A percentile compares a stretch with the other conserved stretches of the same genome.
phyloP scores from a whole-genome alignment of 2,888 invertebrate species.

The Callyntrura sp. region DNA sequence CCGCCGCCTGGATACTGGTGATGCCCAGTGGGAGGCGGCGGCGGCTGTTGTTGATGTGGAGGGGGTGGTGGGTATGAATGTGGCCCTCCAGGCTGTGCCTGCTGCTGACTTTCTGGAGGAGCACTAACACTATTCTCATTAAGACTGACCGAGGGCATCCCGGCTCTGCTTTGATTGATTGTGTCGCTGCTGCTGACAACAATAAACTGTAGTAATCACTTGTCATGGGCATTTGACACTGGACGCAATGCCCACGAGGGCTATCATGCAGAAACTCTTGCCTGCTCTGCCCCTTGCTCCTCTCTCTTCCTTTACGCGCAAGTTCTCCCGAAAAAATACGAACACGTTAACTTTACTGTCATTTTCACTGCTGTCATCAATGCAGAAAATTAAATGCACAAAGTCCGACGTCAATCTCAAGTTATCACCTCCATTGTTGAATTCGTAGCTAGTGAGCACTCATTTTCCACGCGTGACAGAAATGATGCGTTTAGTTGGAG shows the following conservation, averaged over 20 bases:
- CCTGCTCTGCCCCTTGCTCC: slow-evolving; percentile 33
- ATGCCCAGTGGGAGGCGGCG: slow-evolving; percentile 78
- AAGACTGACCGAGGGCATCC: slow-evolving; percentile 80
- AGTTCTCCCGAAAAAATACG: slow-evolving; percentile 58
- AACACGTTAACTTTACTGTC: slow-evolving; percentile 33
- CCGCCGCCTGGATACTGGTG: slow-evolving; percentile 79
- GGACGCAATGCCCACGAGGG: slow-evolving; percentile 70
- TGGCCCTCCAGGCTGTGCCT: slow-evolving; percentile 75
- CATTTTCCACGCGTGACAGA: background rate
- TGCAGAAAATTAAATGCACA: background rate
- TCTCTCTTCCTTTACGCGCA: slow-evolving; percentile 16
- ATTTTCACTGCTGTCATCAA: slow-evolving; percentile 34
- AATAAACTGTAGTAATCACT: slow-evolving; percentile 67
- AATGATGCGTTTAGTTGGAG: background rate
- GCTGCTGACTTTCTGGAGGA: slow-evolving; percentile 75
- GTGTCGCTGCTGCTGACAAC: slow-evolving; percentile 75
- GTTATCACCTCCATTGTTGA: slow-evolving; percentile 38
- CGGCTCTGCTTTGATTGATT: slow-evolving; percentile 76
- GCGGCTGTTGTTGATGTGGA: slow-evolving; percentile 80
- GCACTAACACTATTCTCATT: slow-evolving; percentile 79
- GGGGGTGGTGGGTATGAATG: slow-evolving; percentile 75
- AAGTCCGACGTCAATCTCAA: background rate
- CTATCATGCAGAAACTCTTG: slow-evolving; percentile 72
- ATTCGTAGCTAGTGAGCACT: background rate
- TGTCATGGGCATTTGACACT: slow-evolving; percentile 78